Evolutionary conservation across 2,113 vertebrate species (phyloP).

Genomic region (Bufo bufo): DNA sequence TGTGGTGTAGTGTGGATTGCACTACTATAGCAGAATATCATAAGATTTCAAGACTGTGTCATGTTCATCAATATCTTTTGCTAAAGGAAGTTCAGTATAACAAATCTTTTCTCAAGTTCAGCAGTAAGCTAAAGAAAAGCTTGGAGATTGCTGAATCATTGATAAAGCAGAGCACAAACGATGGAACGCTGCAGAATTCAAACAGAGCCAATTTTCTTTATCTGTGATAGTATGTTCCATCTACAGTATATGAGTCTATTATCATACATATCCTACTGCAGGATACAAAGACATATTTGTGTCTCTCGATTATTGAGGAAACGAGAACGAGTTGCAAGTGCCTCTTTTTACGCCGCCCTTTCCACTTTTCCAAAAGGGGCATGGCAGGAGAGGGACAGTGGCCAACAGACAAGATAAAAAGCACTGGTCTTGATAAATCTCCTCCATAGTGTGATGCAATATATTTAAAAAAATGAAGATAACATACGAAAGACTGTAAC

Average conservation of each 20-base stretch:
- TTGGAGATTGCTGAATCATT: slow-evolving; percentile 25
- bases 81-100: slow-evolving; percentile 13
- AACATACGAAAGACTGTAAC: too few relatives aligned
- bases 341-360: too few relatives aligned
- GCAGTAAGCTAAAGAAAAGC: slow-evolving; percentile 3
- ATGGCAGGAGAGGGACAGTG: too few relatives aligned
- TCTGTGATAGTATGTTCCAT: neutral
- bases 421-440: too few relatives aligned
- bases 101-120: slow-evolving; percentile 17
- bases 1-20: neutral
- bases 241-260: neutral
- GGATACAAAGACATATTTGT: neutral
- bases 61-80: slow-evolving; percentile 27
- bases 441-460: too few relatives aligned
- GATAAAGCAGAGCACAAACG: slow-evolving; percentile 12
- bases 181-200: neutral
- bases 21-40: neutral
- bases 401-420: too few relatives aligned
- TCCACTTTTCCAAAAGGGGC: too few relatives aligned
- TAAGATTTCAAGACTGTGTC: neutral
- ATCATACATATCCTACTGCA: neutral
- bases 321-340: too few relatives aligned
- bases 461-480: too few relatives aligned
- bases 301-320: neutral
- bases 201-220: neutral